Evolutionary conservation across 1,140 invertebrate genomes (phyloP), one percentile per base, ranked within the genome.

Genomic region (Formica exsecta): DNA sequence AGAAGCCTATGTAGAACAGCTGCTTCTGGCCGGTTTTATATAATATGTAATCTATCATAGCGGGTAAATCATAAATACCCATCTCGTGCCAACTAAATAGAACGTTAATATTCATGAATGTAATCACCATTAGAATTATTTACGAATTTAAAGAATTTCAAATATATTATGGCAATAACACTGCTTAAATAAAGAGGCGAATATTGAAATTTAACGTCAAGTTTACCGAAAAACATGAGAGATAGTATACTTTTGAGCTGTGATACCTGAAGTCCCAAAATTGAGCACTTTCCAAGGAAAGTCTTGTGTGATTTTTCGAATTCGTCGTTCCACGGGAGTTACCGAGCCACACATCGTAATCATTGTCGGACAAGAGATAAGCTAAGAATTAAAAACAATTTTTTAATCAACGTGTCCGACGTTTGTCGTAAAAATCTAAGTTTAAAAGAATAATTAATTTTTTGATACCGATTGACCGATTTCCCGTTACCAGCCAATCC

Each of bases 341-440:
- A 11, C 95, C 96, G 79, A 97, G 77, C 97, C 97, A 97, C 4
- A 97, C 97, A 83, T 97, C 97, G 90, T 96, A 97, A 41, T 96
- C 96, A n/a, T 92, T 87, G 86, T 97, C 96, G 0, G 96, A 95
- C 8, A 96, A 91, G 8, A 95, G 90, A 64, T 74, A 90, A 62
- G 74, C 89, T 90, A 51, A 66, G 1, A n/a, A 11, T 3, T 29
- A 25, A 62, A 22, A 9, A 2, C 8, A 32, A 29, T 32, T 64
- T 22, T 76, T 36, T 57, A 36, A 44, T 73, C 11, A 44, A 51
- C 41, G 22, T 44, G 44, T 48, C 3, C 13, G 3, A 51, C 5
- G 5, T 44, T 22, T 8, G 19, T 38, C 1, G 6, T 16, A 74
- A 36, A 61, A 74, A 59, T 59, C 7, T 70, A 62, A 59, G 7